Evolutionary conservation across 2,888 invertebrate species (phyloP).

Genomic region (Siphlonurus alternatus): DNA sequence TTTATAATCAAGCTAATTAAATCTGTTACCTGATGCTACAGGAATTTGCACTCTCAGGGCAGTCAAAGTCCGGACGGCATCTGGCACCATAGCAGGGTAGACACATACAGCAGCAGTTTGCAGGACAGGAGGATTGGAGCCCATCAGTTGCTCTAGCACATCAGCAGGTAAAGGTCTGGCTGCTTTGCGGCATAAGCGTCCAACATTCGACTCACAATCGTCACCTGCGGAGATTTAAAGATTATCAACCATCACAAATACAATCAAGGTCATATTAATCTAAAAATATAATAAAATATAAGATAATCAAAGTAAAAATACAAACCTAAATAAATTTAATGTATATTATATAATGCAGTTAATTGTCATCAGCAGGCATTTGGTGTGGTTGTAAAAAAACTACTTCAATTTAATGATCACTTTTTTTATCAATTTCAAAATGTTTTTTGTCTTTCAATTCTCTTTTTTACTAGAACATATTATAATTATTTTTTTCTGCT

Average conservation of each 20-base stretch:
- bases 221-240: conserved; percentile 17
- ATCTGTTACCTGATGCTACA: conserved; percentile 56
- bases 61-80: conserved; percentile 44
- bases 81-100: conserved; percentile 69
- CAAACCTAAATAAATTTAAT: too few relatives aligned
- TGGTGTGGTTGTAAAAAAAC: too few relatives aligned
- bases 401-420: too few relatives aligned
- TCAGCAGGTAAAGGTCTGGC: conserved; percentile 23
- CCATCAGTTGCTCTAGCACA: conserved; percentile 7
- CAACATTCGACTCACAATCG: conserved; percentile 44
- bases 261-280: too few relatives aligned
- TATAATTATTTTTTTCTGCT: too few relatives aligned
- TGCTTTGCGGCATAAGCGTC: conserved; percentile 67
- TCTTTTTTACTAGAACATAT: too few relatives aligned
- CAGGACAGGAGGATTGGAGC: conserved; percentile 18
- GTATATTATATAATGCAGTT: background rate
- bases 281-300: too few relatives aligned
- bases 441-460: too few relatives aligned
- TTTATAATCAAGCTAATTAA: background rate
- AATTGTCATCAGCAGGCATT: background rate
- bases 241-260: too few relatives aligned
- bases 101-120: conserved; percentile 87
- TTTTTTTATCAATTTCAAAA: too few relatives aligned
- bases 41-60: conserved; percentile 41
- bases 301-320: too few relatives aligned